Evolutionary conservation across 2,888 invertebrate genomes (phyloP).

Genomic region (Maniola hyperantus): DNA sequence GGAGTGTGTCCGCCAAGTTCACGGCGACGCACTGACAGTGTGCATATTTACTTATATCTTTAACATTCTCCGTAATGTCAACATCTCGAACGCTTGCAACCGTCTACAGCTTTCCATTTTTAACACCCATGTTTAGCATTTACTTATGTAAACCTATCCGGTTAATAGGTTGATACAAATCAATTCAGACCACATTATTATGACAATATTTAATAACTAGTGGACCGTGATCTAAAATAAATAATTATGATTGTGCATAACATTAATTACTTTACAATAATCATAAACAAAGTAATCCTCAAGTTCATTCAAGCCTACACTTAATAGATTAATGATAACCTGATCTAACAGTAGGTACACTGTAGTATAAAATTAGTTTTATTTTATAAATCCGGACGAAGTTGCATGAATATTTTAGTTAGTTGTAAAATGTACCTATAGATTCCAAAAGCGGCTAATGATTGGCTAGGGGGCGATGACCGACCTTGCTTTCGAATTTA

Average conservation of each 20-base stretch:
- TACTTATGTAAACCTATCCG: too few relatives aligned
- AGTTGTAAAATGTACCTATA: conserved; percentile 45
- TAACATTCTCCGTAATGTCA: too few relatives aligned
- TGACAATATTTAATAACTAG: neutral
- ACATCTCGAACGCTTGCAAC: too few relatives aligned
- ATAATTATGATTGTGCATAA: neutral
- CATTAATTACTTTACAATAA: neutral
- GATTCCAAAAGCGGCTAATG: conserved; percentile 51
- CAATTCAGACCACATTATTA: neutral
- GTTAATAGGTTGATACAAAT: neutral
- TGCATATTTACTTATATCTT: too few relatives aligned
- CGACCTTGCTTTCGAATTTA: conserved; percentile 67
- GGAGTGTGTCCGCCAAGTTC: too few relatives aligned
- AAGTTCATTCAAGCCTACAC: conserved; percentile 1
- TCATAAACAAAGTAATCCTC: conserved; percentile 5
- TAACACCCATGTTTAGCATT: too few relatives aligned
- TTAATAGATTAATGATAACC: neutral
- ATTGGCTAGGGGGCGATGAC: conserved; percentile 55
- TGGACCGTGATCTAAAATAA: conserved; percentile 2
- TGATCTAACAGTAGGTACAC: neutral
- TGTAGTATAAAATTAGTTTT: neutral
- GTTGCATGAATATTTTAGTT: neutral
- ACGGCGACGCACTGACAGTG: too few relatives aligned
- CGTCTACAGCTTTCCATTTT: too few relatives aligned
- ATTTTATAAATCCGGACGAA: neutral